phyloP scores from a whole-genome alignment of 23 tunicate genomes.

The Phallusia fumigata region DNA sequence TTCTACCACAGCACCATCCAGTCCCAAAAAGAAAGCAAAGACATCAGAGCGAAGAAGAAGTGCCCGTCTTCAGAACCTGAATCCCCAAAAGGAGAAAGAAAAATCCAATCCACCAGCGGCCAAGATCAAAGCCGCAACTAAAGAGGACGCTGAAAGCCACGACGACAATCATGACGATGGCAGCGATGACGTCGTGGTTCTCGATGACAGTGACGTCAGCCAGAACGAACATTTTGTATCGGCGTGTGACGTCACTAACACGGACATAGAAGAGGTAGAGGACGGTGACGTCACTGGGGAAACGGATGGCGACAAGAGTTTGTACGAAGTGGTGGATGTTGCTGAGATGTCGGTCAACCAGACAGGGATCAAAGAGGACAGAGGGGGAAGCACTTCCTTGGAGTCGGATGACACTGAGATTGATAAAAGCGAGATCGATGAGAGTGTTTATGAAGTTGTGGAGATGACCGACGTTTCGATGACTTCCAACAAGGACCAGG shows the following conservation, averaged over 20 bases:
- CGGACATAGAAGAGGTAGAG: not conserved
- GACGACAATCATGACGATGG: not conserved
- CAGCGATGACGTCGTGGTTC: not conserved
- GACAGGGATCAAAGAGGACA: slow-evolving; percentile 13
- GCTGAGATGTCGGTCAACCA: slow-evolving; percentile 25
- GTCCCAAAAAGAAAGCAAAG: not conserved
- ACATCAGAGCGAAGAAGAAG: not conserved
- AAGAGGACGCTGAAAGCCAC: not conserved
- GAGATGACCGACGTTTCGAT: slow-evolving; percentile 62
- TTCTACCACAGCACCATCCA: not conserved
- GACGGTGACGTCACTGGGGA: slow-evolving; percentile 12
- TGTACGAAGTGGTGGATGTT: slow-evolving; percentile 7
- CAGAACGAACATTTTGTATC: not conserved
- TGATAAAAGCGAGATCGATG: slow-evolving; percentile 25
- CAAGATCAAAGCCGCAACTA: not conserved
- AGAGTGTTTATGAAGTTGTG: slow-evolving; percentile 59
- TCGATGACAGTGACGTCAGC: slow-evolving; percentile 14
- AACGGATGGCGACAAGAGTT: not conserved
- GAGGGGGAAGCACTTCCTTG: not conserved
- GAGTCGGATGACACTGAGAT: slow-evolving; percentile 26
- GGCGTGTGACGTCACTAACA: slow-evolving; percentile 1
- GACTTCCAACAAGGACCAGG: not conserved
- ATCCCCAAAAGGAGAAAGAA: not conserved
- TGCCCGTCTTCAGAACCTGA: not conserved
- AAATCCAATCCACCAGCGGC: not conserved